These are phyloP conservation scores for Leptopilina boulardi DNA, from an alignment of 1,140 invertebrate genomes.

Conservation along the genomic window DNA sequence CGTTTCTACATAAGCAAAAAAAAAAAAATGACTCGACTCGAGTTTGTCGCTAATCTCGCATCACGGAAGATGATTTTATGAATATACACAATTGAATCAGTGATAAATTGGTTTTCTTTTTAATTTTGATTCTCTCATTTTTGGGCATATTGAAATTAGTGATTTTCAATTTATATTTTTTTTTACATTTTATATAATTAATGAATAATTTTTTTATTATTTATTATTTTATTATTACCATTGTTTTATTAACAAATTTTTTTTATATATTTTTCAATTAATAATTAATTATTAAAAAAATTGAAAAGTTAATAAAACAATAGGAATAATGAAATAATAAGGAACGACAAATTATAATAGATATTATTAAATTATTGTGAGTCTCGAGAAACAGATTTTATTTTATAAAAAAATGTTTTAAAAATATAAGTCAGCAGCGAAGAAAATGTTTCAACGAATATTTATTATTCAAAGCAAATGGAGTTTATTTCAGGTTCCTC, in stretches of 20 bases:
- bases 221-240: too few relatives aligned
- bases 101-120: slow-evolving; percentile 7
- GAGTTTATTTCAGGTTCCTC: neutral
- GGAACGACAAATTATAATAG: too few relatives aligned
- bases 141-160: too few relatives aligned
- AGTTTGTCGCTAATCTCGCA: slow-evolving; percentile 20
- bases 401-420: neutral
- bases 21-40: slow-evolving; percentile 16
- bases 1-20: neutral
- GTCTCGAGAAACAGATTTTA: neutral
- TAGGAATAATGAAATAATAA: too few relatives aligned
- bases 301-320: too few relatives aligned
- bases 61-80: neutral
- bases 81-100: neutral
- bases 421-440: neutral
- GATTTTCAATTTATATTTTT: neutral
- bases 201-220: too few relatives aligned
- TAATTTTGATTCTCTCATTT: neutral
- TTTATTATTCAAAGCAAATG: neutral
- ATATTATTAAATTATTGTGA: neutral
- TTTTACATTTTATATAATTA: neutral
- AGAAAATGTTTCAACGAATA: neutral
- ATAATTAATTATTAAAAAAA: too few relatives aligned
- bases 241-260: too few relatives aligned
- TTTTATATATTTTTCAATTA: too few relatives aligned